Conservation (phyloP, 2,113 vertebrate genomes). For the Callipepla californica region DNA sequence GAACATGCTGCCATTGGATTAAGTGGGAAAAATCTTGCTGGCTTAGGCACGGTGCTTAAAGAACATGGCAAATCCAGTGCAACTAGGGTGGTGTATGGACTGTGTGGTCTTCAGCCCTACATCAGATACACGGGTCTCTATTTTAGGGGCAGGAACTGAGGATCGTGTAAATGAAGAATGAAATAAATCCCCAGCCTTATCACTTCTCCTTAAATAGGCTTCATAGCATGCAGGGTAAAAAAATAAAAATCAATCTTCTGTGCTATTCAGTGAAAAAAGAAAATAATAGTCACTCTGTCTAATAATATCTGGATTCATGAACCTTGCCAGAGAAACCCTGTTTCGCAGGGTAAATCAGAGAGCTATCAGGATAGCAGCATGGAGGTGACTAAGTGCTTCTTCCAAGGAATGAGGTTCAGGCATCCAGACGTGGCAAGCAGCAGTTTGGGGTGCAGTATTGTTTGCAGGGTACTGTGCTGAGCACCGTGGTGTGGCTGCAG, state of each 20-base stretch:
- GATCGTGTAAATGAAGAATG: neutral
- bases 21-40: neutral
- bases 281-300: neutral
- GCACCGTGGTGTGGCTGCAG: neutral
- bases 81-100: neutral
- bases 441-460: neutral
- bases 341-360: neutral
- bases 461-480: neutral
- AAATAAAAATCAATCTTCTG: constrained; percentile 10
- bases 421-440: neutral
- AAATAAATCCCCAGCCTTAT: constrained; percentile 10
- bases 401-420: constrained; percentile 20
- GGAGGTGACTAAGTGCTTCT: constrained; percentile 2
- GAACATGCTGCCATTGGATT: neutral
- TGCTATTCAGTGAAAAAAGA: neutral
- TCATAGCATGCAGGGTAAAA: neutral
- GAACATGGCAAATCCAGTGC: fast-evolving
- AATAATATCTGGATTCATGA: constrained; percentile 2
- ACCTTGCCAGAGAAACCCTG: constrained; percentile 10
- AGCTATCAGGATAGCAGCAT: neutral
- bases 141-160: neutral
- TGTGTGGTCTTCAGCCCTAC: neutral
- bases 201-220: constrained; percentile 2
- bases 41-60: neutral
- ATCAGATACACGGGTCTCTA: neutral